These are phyloP conservation scores for Apis mellifera DNA, from an alignment of 1,140 invertebrate genomes.

Conservation along the genomic window Amel_HAv3.1 CM009939.2:8066501-8067000, in stretches of 20 bases:
- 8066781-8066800: background rate
- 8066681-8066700: background rate
- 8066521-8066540: too few relatives aligned
- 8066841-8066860: constrained; percentile 21
- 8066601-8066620: too few relatives aligned
- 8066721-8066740: background rate
- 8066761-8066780: background rate
- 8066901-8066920: constrained; percentile 19
- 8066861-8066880: constrained; percentile 9
- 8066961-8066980: constrained; percentile 7
- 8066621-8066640: too few relatives aligned
- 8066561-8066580: too few relatives aligned
- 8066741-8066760: background rate
- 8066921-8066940: background rate
- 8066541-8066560: too few relatives aligned
- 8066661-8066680: background rate
- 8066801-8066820: background rate
- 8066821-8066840: constrained; percentile 19
- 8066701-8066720: background rate
- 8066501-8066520: too few relatives aligned
- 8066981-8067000: background rate
- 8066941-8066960: constrained; percentile 15
- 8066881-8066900: constrained; percentile 26
- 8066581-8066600: too few relatives aligned
- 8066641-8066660: too few relatives aligned